phyloP scores from a whole-genome alignment of 2,888 invertebrate species.

The Xylota sylvarum region DNA sequence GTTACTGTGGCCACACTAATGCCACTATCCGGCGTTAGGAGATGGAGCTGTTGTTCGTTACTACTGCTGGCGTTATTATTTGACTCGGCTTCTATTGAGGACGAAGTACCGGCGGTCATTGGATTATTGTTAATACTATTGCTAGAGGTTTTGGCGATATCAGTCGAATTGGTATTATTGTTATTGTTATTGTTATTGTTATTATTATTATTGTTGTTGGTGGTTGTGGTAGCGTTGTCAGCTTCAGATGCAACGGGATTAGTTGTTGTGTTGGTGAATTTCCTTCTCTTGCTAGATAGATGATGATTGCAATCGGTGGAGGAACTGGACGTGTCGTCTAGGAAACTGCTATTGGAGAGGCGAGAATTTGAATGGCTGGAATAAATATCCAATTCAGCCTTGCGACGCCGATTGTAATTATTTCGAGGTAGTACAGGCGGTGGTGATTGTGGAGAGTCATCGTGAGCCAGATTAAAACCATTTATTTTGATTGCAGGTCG shows the following conservation, averaged over 20 bases:
- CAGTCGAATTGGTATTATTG: constrained; percentile 62
- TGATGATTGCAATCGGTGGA: constrained; percentile 75
- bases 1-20: constrained; percentile 79
- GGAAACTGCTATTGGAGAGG: constrained; percentile 79
- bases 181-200: constrained; percentile 74
- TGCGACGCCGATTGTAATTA: constrained; percentile 74
- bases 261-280: constrained; percentile 65
- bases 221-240: constrained; percentile 51
- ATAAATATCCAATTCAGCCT: constrained; percentile 78
- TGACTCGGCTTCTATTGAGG: constrained; percentile 53
- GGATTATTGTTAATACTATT: constrained; percentile 71
- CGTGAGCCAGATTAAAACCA: constrained; percentile 63
- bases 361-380: constrained; percentile 81
- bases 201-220: constrained; percentile 33
- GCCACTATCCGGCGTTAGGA: constrained; percentile 81
- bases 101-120: constrained; percentile 53
- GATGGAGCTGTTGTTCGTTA: constrained; percentile 58
- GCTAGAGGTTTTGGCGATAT: constrained; percentile 62
- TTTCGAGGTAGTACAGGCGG: constrained; percentile 67
- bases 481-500: constrained; percentile 63
- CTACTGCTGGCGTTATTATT: constrained; percentile 67
- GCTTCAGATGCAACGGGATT: constrained; percentile 70
- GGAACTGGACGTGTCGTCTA: constrained; percentile 78
- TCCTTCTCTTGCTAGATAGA: constrained; percentile 60
- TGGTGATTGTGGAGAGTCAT: constrained; percentile 69